Evolutionary conservation across 2,797 vertebrate species (phyloP).

Genomic region (Karalla daura): DNA sequence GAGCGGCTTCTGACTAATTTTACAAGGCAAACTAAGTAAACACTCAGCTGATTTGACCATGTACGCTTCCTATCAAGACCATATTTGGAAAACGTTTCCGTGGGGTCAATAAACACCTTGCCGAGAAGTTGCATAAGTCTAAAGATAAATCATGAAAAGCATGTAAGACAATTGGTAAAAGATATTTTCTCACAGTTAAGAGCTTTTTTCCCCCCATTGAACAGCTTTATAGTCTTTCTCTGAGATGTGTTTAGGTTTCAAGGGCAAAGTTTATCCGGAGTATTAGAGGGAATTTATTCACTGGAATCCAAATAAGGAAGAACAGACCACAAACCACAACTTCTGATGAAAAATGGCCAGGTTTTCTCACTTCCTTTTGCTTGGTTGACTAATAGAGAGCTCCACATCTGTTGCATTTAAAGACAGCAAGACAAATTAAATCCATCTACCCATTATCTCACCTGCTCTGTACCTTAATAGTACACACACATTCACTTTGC

Average conservation of each 20-base stretch:
- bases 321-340: background rate
- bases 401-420: background rate
- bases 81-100: conserved; percentile 41
- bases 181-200: background rate
- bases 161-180: background rate
- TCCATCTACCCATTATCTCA: too few species aligned
- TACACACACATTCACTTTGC: too few species aligned
- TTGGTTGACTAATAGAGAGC: background rate
- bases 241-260: background rate
- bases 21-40: conserved; percentile 13
- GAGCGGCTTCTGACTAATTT: conserved; percentile 42
- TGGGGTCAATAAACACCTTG: conserved; percentile 1
- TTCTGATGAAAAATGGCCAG: background rate
- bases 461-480: too few species aligned
- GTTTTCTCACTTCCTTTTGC: background rate
- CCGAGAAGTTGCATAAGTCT: background rate
- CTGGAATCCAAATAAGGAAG: background rate
- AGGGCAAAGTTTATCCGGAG: background rate
- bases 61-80: conserved; percentile 41
- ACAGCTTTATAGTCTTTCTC: background rate
- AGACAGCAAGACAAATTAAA: background rate
- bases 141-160: background rate
- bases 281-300: background rate
- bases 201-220: background rate
- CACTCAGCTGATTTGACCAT: conserved; percentile 22